Evolutionary conservation across 37 sponge, comb jelly and placozoan species (phyloP), one percentile per base, ranked within the genome.

Genomic region (Bolinopsis microptera): DNA sequence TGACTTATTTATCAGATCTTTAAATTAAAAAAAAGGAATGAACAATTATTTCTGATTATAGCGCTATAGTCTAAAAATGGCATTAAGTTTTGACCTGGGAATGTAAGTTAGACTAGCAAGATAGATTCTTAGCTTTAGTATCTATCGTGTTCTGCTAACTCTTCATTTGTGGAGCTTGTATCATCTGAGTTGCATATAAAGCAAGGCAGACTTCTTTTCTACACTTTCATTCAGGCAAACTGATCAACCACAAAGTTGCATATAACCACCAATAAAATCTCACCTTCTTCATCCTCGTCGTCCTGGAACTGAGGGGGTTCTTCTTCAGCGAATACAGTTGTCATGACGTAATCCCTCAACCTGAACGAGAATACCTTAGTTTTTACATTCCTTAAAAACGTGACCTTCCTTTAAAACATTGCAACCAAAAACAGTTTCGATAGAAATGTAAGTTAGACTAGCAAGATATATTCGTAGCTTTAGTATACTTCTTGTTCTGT

Each of bases 271-370:
- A 72, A 24, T 23, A 72, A 72, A 9, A 70, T 70, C 30, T 83
- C 8, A 94, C 94, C 92, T 90, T 69, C 76, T 72, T 88, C 95
- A 25, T 95, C 96, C 35, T 69, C 76, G 30, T 88, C 95, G 30
- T 95, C 96, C 32, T 82, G 92, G 35, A 38, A 34, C 0, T 83
- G 93, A 8, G 34, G 48, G 1, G 90, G 90, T 38, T 96, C 97
- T 28, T 72, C 76, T 1, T 95, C 96, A n/a, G 69, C 76, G 35
- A 96, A 83, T 76, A 96, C 96, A 35, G 92, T 27, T 40, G 93
- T 76, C 92, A 94, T 77, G 0, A 96, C 94, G 82, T 95, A 96
- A 30, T 95, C 96, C 93, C 95, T 69, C 77, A 83, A 61, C 83
- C 72, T 92, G 75, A 39, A 92, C n/a, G n/a, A n/a, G n/a, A n/a